Conservation (phyloP, 2,888 invertebrate genomes). For the Pherbina coryleti region DNA sequence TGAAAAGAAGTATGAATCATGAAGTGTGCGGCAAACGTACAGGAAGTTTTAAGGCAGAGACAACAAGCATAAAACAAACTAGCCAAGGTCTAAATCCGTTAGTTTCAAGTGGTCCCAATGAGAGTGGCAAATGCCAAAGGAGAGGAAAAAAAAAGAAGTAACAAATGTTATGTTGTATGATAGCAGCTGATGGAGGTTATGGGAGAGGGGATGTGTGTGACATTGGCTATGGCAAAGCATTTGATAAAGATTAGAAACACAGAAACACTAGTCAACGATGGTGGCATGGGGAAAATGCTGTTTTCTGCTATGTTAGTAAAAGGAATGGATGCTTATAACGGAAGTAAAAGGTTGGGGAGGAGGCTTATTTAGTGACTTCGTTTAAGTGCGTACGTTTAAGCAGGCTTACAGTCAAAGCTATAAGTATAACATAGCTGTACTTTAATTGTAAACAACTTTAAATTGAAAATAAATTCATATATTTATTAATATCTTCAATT, state of each 20-base stretch:
- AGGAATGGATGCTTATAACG: not conserved
- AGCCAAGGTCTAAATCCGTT: conserved; percentile 18
- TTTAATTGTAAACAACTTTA: no score
- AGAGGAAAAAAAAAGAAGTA: not conserved
- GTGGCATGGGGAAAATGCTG: not conserved
- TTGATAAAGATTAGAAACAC: not conserved
- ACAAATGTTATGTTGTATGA: not conserved
- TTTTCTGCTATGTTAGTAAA: not conserved
- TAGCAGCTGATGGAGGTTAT: not conserved
- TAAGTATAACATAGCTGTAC: no score
- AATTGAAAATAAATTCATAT: no score
- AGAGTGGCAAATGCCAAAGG: conserved; percentile 16
- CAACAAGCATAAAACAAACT: not conserved
- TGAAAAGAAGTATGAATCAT: not conserved
- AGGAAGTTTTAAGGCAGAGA: not conserved
- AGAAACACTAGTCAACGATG: not conserved
- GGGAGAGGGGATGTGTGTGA: not conserved
- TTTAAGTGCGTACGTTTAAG: not conserved
- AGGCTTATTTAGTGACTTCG: no score
- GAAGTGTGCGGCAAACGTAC: not conserved
- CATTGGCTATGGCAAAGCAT: not conserved
- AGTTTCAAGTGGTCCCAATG: not conserved
- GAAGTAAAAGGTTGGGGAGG: not conserved
- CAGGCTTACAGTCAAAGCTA: not conserved
- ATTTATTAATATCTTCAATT: no score